These are phyloP conservation scores for Lutjanus erythropterus DNA, from an alignment of 2,113 vertebrate species.

Conservation along the genomic window DNA sequence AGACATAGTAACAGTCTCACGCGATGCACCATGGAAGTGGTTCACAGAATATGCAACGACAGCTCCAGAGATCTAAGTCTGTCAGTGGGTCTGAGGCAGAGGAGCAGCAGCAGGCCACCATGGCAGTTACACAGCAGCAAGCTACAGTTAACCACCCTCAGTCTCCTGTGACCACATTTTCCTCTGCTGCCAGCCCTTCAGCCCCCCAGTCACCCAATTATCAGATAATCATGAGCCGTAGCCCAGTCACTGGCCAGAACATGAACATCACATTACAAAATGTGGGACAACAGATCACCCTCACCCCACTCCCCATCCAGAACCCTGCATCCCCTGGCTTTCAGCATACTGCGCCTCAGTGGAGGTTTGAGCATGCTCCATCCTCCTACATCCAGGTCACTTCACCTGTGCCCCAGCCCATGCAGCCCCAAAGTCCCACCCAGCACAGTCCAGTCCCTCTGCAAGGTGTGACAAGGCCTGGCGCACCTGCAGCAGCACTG, in stretches of 20 bases:
- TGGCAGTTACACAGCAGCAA: slow-evolving; percentile 81
- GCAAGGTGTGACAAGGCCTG: slow-evolving; percentile 86
- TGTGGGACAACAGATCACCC: slow-evolving; percentile 92
- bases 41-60: slow-evolving; percentile 93
- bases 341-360: slow-evolving; percentile 90
- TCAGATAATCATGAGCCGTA: slow-evolving; percentile 94
- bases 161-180: slow-evolving; percentile 92
- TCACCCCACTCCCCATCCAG: slow-evolving; percentile 88
- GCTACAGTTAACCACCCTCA: slow-evolving; percentile 87
- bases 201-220: slow-evolving; percentile 94
- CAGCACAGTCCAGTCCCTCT: slow-evolving; percentile 90
- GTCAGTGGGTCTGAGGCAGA: slow-evolving; percentile 92
- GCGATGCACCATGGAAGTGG: slow-evolving; percentile 99
- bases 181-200: slow-evolving; percentile 90
- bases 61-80: slow-evolving; percentile 92
- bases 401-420: slow-evolving; percentile 89
- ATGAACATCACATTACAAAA: slow-evolving; percentile 96
- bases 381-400: slow-evolving; percentile 93
- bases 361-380: slow-evolving; percentile 90
- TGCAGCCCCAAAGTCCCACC: slow-evolving; percentile 92
- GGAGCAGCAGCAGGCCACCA: slow-evolving; percentile 85
- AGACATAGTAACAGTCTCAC: slow-evolving; percentile 78
- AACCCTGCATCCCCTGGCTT: slow-evolving; percentile 91
- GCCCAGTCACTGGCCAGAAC: slow-evolving; percentile 92
- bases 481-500: slow-evolving; percentile 84